Base-by-base conservation (phyloP, 2,797 vertebrate species). In the Galago senegalensis region DNA sequence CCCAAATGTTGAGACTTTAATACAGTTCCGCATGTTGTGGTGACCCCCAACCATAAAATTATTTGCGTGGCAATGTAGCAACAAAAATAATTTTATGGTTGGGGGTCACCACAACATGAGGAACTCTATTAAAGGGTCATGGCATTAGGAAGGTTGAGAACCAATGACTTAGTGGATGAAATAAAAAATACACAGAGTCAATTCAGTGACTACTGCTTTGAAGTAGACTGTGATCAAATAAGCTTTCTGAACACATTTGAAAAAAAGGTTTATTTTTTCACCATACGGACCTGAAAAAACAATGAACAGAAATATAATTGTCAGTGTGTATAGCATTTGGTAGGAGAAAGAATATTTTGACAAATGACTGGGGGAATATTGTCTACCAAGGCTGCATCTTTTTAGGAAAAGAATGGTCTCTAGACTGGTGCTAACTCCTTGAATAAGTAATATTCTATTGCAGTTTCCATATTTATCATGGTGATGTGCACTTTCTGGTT, bases 241-340 rank as follows among this genome's bases (percentile, higher is more conserved):
- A 63, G n/a, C n/a, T 73, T 81, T 75, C 31, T 37, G 72, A 84
- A 37, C 20, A 60, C 58, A n/a, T 70, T 90, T 70, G 37, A 53
- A 95, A 46, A 60, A 60, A 85, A 70, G 23, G 3, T 27, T 91
- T 82, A 21, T 63, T 91, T 84, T 94, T 94, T 95, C 11, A 34
- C 69, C 63, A 83, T 2, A 46, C 40, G 1, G 7, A 25, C 25
- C 20, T 65, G 10, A 37, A 87, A 60, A 86, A 86, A 73, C 27
- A 83, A 40, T 4, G 2, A 75, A n/a, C 18, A 89, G 63, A 70
- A 82, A 69, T 72, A 70, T 76, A 93, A 58, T 0, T 31, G 3
- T 61, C 14, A 37, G 16, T 34, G 7, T 27, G 17, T 14, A 18
- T 20, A 93, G 58, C 11, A 31, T 29, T 56, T 34, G 37, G 56